Conservation (phyloP, 2,888 invertebrate species). For the Gymnocheta viridis region DNA sequence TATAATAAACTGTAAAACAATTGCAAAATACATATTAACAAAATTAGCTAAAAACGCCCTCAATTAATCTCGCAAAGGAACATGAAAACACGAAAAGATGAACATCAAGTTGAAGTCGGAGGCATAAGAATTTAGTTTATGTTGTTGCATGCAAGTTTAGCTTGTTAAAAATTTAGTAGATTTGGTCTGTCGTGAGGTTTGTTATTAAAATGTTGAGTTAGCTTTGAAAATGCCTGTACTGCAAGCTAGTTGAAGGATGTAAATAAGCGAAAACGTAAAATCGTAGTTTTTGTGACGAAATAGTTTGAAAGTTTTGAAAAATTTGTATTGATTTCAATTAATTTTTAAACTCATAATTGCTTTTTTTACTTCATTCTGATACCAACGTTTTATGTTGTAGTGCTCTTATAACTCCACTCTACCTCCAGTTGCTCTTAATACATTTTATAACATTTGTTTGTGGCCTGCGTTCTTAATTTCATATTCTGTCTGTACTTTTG, state of each 20-base stretch:
- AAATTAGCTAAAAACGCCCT: constrained; percentile 61
- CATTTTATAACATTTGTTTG: neutral
- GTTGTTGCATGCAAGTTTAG: constrained; percentile 40
- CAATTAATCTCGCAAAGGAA: constrained; percentile 57
- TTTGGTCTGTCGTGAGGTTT: neutral
- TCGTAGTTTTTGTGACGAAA: neutral
- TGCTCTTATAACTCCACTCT: neutral
- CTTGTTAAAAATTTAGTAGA: neutral
- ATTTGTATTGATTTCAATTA: too few species aligned
- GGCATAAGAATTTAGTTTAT: constrained; percentile 17
- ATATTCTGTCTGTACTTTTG: neutral
- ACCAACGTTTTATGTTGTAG: neutral
- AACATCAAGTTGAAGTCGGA: constrained; percentile 28
- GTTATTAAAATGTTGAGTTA: neutral
- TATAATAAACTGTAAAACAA: constrained; percentile 37
- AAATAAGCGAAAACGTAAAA: neutral
- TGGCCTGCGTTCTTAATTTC: neutral
- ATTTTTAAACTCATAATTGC: too few species aligned
- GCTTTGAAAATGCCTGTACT: neutral
- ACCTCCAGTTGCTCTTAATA: neutral
- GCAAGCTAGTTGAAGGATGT: neutral
- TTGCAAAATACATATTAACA: constrained; percentile 48
- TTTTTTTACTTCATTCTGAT: too few species aligned
- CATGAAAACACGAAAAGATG: constrained; percentile 15
- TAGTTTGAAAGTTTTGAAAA: neutral